Base-by-base conservation (phyloP, 2,888 invertebrate species). In the Rotaria macrura region DNA sequence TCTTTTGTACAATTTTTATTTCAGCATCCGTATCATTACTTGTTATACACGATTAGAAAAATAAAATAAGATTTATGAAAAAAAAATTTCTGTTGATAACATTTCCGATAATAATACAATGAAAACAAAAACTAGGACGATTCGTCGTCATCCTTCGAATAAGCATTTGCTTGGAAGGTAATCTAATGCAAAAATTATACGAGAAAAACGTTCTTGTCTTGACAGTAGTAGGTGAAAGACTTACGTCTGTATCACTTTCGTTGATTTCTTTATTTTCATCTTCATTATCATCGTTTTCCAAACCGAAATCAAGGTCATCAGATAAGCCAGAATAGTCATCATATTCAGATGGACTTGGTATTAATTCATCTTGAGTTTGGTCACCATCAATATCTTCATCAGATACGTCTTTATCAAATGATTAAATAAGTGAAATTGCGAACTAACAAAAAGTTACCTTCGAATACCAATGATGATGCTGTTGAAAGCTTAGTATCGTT, bases 321-420 rank as follows among this genome's bases (percentile, higher is more conserved):
- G 86, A 86, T 74, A 86, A 79, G 57, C 79, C 84, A 9, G 43
- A 43, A 83, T 86, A 86, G 12, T 86, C 86, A 47, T 86, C 86
- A 43, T 84, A 86, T 74, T 86, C 86, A 40, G 86, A 86, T 74
- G 84, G 86, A 86, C 86, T 86, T 3, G 86, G 86, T 54, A 86
- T 74, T 23, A 86, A 17, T 57, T 86, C 86, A 85, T 86, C 86
- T 52, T 86, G 84, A 23, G 84, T 79, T 52, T 86, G 86, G 34
- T 86, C 86, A 40, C 84, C 86, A 29, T 85, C 85, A 55, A 84
- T 85, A 49, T 54, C 84, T 12, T 79, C 79, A 43, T 79, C 79
- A 0, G 79, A 79, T 25, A 79, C 40, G n/a, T 79, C 79, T 79
- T 49, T 49, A 49, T 12, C 9, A 49, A 4, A 49, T 17, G 14